Evolutionary conservation across 2,888 invertebrate species (phyloP), one percentile per base, ranked within the genome.

Genomic region (Drosophila koepferae): DNA sequence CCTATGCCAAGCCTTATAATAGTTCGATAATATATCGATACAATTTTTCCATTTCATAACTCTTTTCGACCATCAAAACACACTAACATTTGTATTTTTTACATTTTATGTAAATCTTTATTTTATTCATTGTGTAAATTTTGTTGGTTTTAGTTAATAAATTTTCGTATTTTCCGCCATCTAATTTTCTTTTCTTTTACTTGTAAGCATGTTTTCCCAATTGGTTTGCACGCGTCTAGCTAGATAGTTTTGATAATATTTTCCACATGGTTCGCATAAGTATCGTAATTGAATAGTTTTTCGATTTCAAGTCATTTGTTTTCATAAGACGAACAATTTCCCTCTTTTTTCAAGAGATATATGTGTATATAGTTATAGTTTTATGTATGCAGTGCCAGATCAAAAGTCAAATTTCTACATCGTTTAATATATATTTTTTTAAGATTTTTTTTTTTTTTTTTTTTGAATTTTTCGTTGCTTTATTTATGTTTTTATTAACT

Each of bases 61-160:
- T 40, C 40, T 7, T 2, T 8, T 40, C 8, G 8, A n/a, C 0
- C 38, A 40, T 16, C n/a, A 20, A 34, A 40, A 67, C 1, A 18
- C n/a, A n/a, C 18, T 0, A n/a, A 46, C 34, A 40, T 20, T 56
- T 59, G 59, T 46, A 16, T 34, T 56, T 73, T 58, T 72, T 88
- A 85, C 85, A 85, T 85, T 85, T 86, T 31, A 85, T 85, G 85
- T 85, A 85, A 88, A 86, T 81, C 74, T 85, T 85, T 85, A 88
- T 83, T 84, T 77, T 60, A 74, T 82, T 83, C 56, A 75, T 77
- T 77, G 86, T 85, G 85, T 85, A 85, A 81, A 85, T 85, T 86
- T 85, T 85, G 83, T 85, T 81, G 67, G 68, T 74, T 79, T 81
- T 49, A 65, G 65, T 75, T 63, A 66, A 76, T 81, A 81, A 71